These are phyloP conservation scores for Nemopilema nomurai DNA, from an alignment of 30 jellyfish, hydroid and myxozoan species.

Conservation along the genomic window DNA sequence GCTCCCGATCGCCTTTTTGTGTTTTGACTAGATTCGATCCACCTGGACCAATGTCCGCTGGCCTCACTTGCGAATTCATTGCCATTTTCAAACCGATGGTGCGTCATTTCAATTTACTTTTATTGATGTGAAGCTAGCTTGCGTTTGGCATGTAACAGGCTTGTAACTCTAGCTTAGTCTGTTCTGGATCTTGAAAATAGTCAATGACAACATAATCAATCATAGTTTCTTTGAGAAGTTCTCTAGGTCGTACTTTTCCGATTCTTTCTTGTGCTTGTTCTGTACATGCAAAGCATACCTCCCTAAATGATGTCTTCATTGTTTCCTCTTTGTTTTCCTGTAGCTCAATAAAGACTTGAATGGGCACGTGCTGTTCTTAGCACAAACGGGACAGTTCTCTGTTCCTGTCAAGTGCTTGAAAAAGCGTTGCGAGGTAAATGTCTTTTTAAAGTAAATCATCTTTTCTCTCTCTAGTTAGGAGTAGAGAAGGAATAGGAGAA, in stretches of 20 bases:
- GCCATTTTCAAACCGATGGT: constrained; percentile 94
- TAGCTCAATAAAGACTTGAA: constrained; percentile 76
- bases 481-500: too few species aligned
- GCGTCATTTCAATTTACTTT: neutral
- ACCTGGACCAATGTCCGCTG: constrained; percentile 99
- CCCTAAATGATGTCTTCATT: too few species aligned
- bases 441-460: neutral
- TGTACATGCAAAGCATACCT: too few species aligned
- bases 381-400: constrained; percentile 86
- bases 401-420: constrained; percentile 82
- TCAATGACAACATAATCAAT: too few species aligned
- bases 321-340: too few species aligned
- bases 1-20: too few species aligned
- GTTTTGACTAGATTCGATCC: constrained; percentile 82
- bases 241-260: too few species aligned
- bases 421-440: constrained; percentile 87
- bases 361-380: constrained; percentile 80
- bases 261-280: too few species aligned
- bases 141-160: too few species aligned
- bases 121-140: neutral
- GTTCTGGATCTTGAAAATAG: too few species aligned
- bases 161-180: too few species aligned
- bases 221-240: too few species aligned
- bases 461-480: constrained; percentile 16
- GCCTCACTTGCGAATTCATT: constrained; percentile 92